Evolutionary conservation across 2,888 invertebrate species (phyloP).

Genomic region (Megaustenia siamemsis): DNA sequence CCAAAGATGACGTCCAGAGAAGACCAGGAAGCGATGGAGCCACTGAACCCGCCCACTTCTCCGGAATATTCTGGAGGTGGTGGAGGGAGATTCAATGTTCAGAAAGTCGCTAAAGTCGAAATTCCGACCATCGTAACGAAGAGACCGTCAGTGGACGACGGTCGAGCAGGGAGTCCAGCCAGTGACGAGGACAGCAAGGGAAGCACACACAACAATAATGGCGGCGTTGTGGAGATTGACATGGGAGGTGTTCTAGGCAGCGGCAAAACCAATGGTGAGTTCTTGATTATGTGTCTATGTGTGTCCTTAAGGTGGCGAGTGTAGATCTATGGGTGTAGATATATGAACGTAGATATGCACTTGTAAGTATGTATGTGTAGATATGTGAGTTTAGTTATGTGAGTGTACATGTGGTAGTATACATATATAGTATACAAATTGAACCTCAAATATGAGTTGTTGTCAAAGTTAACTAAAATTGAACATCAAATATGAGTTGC

Average conservation of each 20-base stretch:
- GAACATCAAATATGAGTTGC: too few relatives aligned
- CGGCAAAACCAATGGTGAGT: constrained; percentile 9
- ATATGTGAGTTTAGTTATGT: too few relatives aligned
- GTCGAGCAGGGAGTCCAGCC: not conserved
- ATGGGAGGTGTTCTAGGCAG: not conserved
- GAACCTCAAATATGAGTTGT: too few relatives aligned
- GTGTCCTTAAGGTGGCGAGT: too few relatives aligned
- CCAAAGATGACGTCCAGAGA: not conserved
- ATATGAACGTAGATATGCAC: not conserved
- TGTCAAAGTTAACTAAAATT: too few relatives aligned
- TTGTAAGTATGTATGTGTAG: too few relatives aligned
- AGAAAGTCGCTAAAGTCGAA: not conserved
- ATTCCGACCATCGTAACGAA: not conserved
- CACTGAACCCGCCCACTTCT: constrained; percentile 18
- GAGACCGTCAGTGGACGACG: constrained; percentile 1
- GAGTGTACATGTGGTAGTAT: too few relatives aligned
- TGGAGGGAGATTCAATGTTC: constrained; percentile 15
- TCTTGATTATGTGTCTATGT: not conserved
- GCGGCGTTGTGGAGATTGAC: not conserved
- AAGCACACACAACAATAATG: not conserved
- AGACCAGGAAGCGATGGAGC: constrained; percentile 9
- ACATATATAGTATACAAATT: too few relatives aligned
- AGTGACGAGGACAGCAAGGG: constrained; percentile 14
- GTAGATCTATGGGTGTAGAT: not conserved
- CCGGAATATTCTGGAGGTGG: constrained; percentile 14